Evolutionary conservation across 2,888 invertebrate species (phyloP).

Genomic region (Uloborus plumipes): DNA sequence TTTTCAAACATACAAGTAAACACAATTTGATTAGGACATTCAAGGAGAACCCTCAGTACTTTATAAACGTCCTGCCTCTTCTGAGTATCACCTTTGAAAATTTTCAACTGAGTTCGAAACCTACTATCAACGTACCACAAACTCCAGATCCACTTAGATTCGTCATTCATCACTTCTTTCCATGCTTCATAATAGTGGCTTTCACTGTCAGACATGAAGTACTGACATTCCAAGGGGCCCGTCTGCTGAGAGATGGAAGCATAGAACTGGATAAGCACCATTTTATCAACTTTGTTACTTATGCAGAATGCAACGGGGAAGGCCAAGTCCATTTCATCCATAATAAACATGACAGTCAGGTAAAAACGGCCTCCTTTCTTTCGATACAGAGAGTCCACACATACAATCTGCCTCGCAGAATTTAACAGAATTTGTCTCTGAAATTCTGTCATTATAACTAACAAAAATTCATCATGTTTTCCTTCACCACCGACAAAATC

Average conservation of each 20-base stretch:
- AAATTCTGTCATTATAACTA: conserved; percentile 53
- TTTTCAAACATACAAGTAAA: conserved; percentile 35
- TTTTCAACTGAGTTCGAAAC: conserved; percentile 11
- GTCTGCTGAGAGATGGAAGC: conserved; percentile 20
- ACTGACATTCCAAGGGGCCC: conserved; percentile 26
- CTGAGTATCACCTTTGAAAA: conserved; percentile 25
- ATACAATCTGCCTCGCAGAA: conserved; percentile 25
- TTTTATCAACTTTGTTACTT: conserved; percentile 42
- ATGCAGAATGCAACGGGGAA: conserved; percentile 56
- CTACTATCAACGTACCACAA: conserved; percentile 49
- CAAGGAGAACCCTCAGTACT: conserved; percentile 24
- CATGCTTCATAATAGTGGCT: conserved; percentile 33
- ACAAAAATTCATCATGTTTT: conserved; percentile 35
- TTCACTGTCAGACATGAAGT: conserved; percentile 46
- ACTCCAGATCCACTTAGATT: conserved; percentile 42
- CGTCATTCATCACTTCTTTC: conserved; percentile 32
- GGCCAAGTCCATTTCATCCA: conserved; percentile 45
- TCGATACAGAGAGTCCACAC: conserved; percentile 29
- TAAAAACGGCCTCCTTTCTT: conserved; percentile 40
- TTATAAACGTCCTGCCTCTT: conserved; percentile 45
- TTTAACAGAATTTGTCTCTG: conserved; percentile 43
- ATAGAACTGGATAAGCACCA: conserved; percentile 29
- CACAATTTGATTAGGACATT: conserved; percentile 30
- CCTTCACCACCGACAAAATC: conserved; percentile 4
- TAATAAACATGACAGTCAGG: conserved; percentile 27